Conservation (phyloP, 2,888 invertebrate species). For the Sminthurides aquaticus region DNA sequence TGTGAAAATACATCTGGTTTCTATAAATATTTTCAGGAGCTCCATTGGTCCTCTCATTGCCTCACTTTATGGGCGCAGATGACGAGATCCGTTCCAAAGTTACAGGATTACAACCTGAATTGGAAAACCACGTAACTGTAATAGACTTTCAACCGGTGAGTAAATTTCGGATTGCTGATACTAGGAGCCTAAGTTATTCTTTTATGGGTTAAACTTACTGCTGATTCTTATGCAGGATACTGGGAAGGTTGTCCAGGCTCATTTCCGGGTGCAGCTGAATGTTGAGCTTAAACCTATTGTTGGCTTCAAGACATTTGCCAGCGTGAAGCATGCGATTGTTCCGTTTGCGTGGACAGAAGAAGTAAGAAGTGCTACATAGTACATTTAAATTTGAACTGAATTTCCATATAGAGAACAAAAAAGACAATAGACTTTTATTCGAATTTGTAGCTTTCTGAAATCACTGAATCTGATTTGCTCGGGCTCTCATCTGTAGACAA, state of each 20-base stretch:
- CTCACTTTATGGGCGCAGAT: slow-evolving; percentile 14
- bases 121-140: slow-evolving; percentile 5
- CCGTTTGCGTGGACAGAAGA: slow-evolving; percentile 19
- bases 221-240: neutral
- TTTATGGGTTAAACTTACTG: neutral
- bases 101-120: slow-evolving; percentile 5
- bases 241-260: slow-evolving; percentile 1
- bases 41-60: slow-evolving; percentile 9
- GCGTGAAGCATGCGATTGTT: slow-evolving; percentile 8
- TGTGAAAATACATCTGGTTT: no score
- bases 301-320: slow-evolving; percentile 5
- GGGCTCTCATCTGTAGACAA: neutral
- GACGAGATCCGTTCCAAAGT: neutral
- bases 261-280: slow-evolving; percentile 7
- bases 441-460: no score
- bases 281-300: neutral
- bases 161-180: neutral
- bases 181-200: neutral
- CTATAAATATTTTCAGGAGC: slow-evolving; percentile 13
- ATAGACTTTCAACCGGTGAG: slow-evolving; percentile 12
- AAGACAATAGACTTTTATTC: neutral
- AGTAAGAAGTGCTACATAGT: no score
- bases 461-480: neutral
- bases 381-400: neutral
- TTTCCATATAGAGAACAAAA: neutral